phyloP scores from a whole-genome alignment of 2,888 invertebrate genomes.

The Himalopsyche kuldschensis region DNA sequence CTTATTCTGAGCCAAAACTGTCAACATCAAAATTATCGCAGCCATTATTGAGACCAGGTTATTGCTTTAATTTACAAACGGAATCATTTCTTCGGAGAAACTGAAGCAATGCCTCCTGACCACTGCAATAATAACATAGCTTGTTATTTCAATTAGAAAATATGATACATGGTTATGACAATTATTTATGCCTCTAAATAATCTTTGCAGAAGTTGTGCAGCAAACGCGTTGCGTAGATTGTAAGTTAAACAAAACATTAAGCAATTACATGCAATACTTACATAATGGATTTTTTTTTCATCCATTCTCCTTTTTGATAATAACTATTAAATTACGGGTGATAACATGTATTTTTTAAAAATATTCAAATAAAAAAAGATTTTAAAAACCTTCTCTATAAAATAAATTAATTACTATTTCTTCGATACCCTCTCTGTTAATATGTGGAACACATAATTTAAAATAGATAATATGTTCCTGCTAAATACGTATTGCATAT shows the following conservation, averaged over 20 bases:
- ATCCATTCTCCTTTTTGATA: too few relatives aligned
- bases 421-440: too few relatives aligned
- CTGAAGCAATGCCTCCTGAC: neutral
- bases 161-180: neutral
- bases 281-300: too few relatives aligned
- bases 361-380: too few relatives aligned
- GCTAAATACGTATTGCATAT: too few relatives aligned
- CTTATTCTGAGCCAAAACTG: slow-evolving; percentile 29
- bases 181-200: neutral
- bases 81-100: slow-evolving; percentile 10
- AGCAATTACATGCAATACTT: too few relatives aligned
- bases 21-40: slow-evolving; percentile 25
- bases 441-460: too few relatives aligned
- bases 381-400: too few relatives aligned
- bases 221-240: neutral
- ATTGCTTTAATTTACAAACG: slow-evolving; percentile 16
- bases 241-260: neutral
- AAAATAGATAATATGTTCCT: too few relatives aligned
- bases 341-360: too few relatives aligned
- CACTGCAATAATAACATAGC: neutral
- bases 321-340: too few relatives aligned
- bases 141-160: slow-evolving; percentile 1
- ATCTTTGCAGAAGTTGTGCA: neutral
- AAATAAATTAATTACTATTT: too few relatives aligned
- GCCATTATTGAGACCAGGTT: slow-evolving; percentile 8